Base-by-base conservation (phyloP, 2,888 invertebrate genomes). In the Folsomia manolachei region DNA sequence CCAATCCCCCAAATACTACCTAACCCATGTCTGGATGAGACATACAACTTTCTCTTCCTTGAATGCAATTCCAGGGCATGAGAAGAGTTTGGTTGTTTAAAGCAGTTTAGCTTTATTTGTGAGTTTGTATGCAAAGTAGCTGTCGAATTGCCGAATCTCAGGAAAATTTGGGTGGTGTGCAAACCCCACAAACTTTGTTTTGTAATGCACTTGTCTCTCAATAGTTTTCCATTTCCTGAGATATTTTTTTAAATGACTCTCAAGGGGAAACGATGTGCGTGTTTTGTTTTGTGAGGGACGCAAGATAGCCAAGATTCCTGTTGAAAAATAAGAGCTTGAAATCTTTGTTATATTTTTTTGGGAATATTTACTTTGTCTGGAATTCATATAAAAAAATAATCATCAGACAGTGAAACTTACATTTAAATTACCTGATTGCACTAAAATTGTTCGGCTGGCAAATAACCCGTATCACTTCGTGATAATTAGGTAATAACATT, bases 81-180 rank as follows among this genome's bases (percentile, higher is more conserved):
- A n/a, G n/a, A n/a, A 14, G 4, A 39, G 39, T 39, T 39, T 39
- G 39, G 39, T 62, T 62, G 11, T 24, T 24, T 62, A 24, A 24
- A 56, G 56, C 21, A 19, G 56, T 56, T 56, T 56, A 56, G 56
- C 53, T 67, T 68, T 68, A 71, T 71, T 71, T 63, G 67, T 71
- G 62, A 61, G 63, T 71, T 71, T 67, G 71, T 71, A 71, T 71
- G 71, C 63, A 71, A 71, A 71, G 27, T 71, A 71, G 71, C 39
- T 67, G 67, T 71, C 71, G 63, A 71, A 70, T 70, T 7, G 23
- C 39, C 7, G 19, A 60, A 60, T n/a, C 60, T 60, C 23, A 60
- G 18, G 23, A 60, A 23, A 21, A n/a, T 60, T 4, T n/a, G 23
- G 60, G 19, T 60, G 25, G 23, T 18, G 53, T 66, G 52, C 51